Base-by-base conservation (phyloP, 2,113 vertebrate genomes). In the Calidris pugnax region DNA sequence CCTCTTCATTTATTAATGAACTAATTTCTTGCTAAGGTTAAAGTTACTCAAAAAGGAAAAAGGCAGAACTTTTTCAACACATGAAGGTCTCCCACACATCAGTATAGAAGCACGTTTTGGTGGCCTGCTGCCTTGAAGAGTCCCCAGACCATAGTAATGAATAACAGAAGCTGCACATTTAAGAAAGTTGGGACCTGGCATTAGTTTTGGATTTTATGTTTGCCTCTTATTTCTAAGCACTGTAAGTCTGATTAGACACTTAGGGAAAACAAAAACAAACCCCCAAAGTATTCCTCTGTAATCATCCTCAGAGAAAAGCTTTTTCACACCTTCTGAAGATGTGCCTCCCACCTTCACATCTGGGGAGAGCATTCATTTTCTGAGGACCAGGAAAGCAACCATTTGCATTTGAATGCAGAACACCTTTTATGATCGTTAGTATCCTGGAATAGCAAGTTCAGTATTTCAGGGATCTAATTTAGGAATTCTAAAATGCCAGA, bases 1-100 rank as follows among this genome's bases (percentile, higher is more conserved):
- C 39, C 21, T 89, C 41, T 75, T 95, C 81, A 90, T 68, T 96
- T 96, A 93, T 96, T 96, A 84, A 96, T 95, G 77, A 87, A 85
- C 62, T 91, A 76, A 92, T 97, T 92, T 95, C 75, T 93, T 76
- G 9, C 60, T 93, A 69, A 89, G 57, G 55, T 85, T 87, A 45
- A 82, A 75, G 39, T 50, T 95, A 63, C n/a, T 47, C 73, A 74
- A 86, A 90, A 90, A 85, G 3, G 30, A 67, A 85, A 71, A 79
- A 78, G 35, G 17, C 11, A 86, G 78, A 93, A 90, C 33, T 63
- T 72, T 69, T 79, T 30, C 60, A 80, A 47, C 18, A 7, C 14
- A 17, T 30, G 16, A 71, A 83, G 21, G 30, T 24, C 51, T 82
- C 56, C 28, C 19, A 66, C 16, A 50, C 1, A 1, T 45, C 53